Evolutionary conservation across 53 echinoderm and acorn worm genomes (phyloP).

Genomic region (Holothuria leucospilota): DNA sequence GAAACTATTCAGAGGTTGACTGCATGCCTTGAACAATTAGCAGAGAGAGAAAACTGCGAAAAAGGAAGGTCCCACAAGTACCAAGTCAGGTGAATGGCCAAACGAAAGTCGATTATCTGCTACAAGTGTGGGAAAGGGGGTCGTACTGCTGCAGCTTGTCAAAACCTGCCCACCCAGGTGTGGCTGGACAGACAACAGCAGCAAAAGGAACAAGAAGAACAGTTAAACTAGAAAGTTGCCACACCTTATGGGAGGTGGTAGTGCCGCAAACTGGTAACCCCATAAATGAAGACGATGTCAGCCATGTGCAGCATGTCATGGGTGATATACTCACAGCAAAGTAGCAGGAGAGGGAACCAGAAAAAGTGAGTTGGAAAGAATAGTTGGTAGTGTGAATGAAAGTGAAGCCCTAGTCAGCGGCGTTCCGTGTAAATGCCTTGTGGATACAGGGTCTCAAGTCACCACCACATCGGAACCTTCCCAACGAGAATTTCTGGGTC

Average conservation of each 20-base stretch:
- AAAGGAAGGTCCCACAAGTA: too few relatives aligned
- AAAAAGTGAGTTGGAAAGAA: background rate
- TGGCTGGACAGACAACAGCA: background rate
- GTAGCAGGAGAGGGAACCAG: background rate
- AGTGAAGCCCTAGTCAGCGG: background rate
- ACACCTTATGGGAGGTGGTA: too few relatives aligned
- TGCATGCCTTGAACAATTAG: too few relatives aligned
- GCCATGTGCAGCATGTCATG: background rate
- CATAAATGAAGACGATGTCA: background rate
- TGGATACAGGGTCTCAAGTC: constrained; percentile 3
- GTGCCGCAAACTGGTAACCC: background rate
- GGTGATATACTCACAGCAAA: too few relatives aligned
- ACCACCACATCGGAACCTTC: background rate
- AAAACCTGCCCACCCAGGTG: too few relatives aligned
- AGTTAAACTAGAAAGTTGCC: too few relatives aligned
- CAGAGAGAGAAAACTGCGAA: too few relatives aligned
- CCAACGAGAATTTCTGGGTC: too few relatives aligned
- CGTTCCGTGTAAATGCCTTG: background rate
- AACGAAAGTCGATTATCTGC: background rate
- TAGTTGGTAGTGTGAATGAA: background rate
- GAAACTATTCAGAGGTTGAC: background rate
- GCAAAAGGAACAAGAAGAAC: too few relatives aligned
- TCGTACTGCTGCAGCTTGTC: too few relatives aligned
- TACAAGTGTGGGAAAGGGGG: constrained; percentile 1
- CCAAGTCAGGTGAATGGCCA: too few relatives aligned